These are phyloP conservation scores for Psylliodes chrysocephalus DNA, from an alignment of 2,888 invertebrate genomes.

Conservation along the genomic window DNA sequence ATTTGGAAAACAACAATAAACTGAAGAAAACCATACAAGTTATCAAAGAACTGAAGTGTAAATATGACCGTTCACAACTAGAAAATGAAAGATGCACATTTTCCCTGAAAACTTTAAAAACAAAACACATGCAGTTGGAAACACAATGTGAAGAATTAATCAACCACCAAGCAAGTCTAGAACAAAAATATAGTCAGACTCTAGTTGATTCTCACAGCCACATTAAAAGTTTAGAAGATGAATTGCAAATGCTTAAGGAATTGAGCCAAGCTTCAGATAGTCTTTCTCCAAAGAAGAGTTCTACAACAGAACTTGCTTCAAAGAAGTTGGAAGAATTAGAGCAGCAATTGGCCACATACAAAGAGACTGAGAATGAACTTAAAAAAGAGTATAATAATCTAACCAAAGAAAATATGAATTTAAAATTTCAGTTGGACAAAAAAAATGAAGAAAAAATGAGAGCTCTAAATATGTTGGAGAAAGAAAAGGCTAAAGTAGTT, in stretches of 20 bases:
- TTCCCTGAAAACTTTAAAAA: constrained; percentile 37
- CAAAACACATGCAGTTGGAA: constrained; percentile 37
- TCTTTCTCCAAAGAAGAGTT: constrained; percentile 27
- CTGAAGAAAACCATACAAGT: constrained; percentile 41
- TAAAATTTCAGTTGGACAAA: constrained; percentile 17
- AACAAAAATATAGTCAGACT: constrained; percentile 44
- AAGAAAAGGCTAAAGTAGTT: constrained; percentile 15
- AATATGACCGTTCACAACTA: constrained; percentile 43
- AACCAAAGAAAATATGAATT: constrained; percentile 28
- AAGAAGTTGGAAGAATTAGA: constrained; percentile 29
- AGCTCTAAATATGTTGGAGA: not conserved
- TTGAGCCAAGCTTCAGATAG: constrained; percentile 16
- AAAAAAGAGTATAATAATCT: constrained; percentile 32
- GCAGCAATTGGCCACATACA: constrained; percentile 37
- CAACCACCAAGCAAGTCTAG: constrained; percentile 34
- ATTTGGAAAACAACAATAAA: constrained; percentile 44
- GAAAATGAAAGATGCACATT: constrained; percentile 45
- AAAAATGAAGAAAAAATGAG: constrained; percentile 24
- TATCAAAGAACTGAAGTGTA: constrained; percentile 42
- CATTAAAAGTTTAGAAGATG: constrained; percentile 43
- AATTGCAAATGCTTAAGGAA: constrained; percentile 37
- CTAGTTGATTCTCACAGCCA: constrained; percentile 46
- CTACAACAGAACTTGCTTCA: not conserved
- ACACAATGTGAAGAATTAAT: constrained; percentile 37
- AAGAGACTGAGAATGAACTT: constrained; percentile 26